Percentiles rank a stretch among this genome's conserved stretches.
Evolutionary conservation across 2,888 invertebrate species (phyloP).

Genomic region (Hyposoter didymator): DNA sequence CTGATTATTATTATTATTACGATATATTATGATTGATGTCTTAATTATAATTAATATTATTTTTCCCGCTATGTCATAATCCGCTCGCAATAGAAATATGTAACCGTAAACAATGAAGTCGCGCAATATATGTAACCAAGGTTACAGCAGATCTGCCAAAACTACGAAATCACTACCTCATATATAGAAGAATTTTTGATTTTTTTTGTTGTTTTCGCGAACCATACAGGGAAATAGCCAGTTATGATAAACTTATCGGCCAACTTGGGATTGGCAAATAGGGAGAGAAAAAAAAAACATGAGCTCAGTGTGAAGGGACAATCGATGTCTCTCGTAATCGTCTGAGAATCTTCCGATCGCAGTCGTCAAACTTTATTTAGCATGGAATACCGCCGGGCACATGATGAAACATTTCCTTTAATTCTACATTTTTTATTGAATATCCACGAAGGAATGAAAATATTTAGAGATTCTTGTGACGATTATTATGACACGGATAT

Average conservation of each 20-base stretch:
- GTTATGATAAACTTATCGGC: constrained; percentile 48
- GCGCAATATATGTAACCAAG: constrained; percentile 51
- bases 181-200: constrained; percentile 50
- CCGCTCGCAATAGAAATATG: constrained; percentile 19
- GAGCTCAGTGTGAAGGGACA: constrained; percentile 46
- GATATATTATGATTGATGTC: too few relatives aligned
- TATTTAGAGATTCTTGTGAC: constrained; percentile 51
- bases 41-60: neutral
- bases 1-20: constrained; percentile 16
- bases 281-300: constrained; percentile 4
- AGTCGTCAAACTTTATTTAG: neutral
- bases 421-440: constrained; percentile 18
- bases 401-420: constrained; percentile 1
- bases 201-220: constrained; percentile 22
- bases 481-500: constrained; percentile 30
- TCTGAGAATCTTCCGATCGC: constrained; percentile 48
- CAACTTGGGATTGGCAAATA: constrained; percentile 49
- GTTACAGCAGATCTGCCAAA: constrained; percentile 72
- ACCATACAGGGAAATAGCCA: constrained; percentile 63
- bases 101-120: constrained; percentile 36
- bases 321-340: constrained; percentile 28
- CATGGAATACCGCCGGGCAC: neutral
- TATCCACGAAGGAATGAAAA: constrained; percentile 10
- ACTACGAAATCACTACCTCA: constrained; percentile 81
- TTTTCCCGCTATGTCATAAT: constrained; percentile 21